Base-by-base conservation (phyloP, 2,888 invertebrate genomes). In the Drosophila meridionalis region DNA sequence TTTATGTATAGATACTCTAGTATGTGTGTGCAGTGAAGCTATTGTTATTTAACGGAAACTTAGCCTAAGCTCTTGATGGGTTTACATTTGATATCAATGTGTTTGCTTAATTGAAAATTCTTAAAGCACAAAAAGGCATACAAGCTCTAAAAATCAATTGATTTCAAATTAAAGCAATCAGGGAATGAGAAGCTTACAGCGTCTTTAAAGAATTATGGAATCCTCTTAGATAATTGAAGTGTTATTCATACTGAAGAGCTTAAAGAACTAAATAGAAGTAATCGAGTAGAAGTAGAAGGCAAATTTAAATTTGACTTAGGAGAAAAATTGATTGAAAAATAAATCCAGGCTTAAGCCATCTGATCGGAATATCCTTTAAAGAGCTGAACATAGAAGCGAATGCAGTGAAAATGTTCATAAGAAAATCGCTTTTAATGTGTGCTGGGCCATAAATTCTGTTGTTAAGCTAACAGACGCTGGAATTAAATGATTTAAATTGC, bases 401-500 rank as follows among this genome's bases (percentile, higher is more conserved):
- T 30, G 34, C 20, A 26, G 5, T 52, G 34, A 52, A 52, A 34
- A 34, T 52, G 0, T 20, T 6, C 20, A 52, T 12, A 20, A 20
- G 52, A 36, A 34, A 52, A 52, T 6, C 20, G 38, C 40, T 42
- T 63, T 55, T 56, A 45, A 56, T 45, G 34, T 53, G 14, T 28
- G 30, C 9, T 36, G 28, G 28, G 62, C 36, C 28, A 63, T 45
- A 63, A 55, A 53, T 40, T 61, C 14, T 9, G 26, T 50, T 48
- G 42, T 12, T n/a, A 12, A 38, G 38, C 50, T 26, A n/a, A 14
- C 32, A 43, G 12, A 48, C 56, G 55, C 34, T 47, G 42, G 57
- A 14, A 43, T 69, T 57, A 34, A 53, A 53, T 32, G 43, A 34
- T 50, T 70, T 38, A 56, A 56, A 43, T 20, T 38, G 14, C n/a